Evolutionary conservation across 2,113 vertebrate species (phyloP).

Genomic region (Apaloderma vittatum): DNA sequence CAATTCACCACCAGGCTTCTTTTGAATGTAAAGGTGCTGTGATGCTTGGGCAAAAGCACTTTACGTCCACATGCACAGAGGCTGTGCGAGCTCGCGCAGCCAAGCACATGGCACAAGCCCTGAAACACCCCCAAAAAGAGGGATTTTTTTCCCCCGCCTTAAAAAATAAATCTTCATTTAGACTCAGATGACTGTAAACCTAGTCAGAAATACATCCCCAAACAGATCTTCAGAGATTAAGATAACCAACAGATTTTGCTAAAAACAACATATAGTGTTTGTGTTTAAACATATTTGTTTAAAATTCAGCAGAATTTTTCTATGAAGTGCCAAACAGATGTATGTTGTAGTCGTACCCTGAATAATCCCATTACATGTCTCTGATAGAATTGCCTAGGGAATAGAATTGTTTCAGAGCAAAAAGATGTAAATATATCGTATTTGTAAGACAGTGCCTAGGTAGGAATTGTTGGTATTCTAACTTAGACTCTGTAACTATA

Average conservation of each 20-base stretch:
- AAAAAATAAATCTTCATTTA: background rate
- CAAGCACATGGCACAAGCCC: no score
- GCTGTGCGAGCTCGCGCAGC: no score
- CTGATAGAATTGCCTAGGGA: background rate
- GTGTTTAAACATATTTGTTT: background rate
- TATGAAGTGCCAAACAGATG: background rate
- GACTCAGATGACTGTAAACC: background rate
- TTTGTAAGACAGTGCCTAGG: background rate
- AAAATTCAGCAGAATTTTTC: background rate
- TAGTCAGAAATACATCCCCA: background rate
- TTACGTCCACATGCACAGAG: no score
- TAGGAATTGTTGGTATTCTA: background rate
- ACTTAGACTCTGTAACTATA: background rate
- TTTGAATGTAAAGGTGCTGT: rapidly evolving
- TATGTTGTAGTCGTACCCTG: background rate
- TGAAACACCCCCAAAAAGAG: background rate
- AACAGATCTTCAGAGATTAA: background rate
- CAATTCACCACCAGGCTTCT: rapidly evolving
- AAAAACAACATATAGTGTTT: background rate
- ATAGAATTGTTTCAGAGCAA: background rate
- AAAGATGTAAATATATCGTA: background rate
- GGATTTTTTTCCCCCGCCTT: rapidly evolving
- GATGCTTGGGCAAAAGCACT: rapidly evolving
- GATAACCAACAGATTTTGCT: background rate
- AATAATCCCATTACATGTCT: background rate